Evolutionary conservation across 2,888 invertebrate genomes (phyloP).

Genomic region (Apodemia zela): DNA sequence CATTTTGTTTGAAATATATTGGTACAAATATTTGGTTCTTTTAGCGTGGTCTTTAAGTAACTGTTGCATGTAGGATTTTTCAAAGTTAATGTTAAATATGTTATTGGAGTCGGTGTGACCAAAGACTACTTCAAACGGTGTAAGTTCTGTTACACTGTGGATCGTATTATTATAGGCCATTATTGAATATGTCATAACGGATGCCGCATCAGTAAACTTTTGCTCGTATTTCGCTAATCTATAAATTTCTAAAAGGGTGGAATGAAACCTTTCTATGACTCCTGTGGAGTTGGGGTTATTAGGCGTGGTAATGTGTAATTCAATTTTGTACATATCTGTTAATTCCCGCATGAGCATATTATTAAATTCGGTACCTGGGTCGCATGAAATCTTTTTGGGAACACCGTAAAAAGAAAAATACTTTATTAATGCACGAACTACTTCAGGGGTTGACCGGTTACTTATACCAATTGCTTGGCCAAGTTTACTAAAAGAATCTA

Average conservation of each 20-base stretch:
- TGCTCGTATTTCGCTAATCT: constrained; percentile 36
- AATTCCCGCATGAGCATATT: not conserved
- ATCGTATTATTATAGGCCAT: constrained; percentile 37
- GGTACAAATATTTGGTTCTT: constrained; percentile 29
- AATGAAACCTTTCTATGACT: constrained; percentile 30
- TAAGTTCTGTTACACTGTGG: constrained; percentile 31
- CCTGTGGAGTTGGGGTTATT: constrained; percentile 35
- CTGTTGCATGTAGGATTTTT: constrained; percentile 33
- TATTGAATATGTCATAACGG: constrained; percentile 35
- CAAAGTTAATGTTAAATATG: constrained; percentile 31
- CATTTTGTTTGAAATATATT: constrained; percentile 28
- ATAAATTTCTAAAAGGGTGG: constrained; percentile 33
- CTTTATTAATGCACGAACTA: constrained; percentile 27
- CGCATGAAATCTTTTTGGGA: constrained; percentile 19
- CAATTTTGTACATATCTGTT: constrained; percentile 30
- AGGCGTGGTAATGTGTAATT: constrained; percentile 33
- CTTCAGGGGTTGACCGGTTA: constrained; percentile 28
- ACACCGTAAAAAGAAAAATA: constrained; percentile 26
- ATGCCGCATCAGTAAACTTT: constrained; percentile 30
- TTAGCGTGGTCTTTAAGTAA: constrained; percentile 35
- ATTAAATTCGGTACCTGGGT: constrained; percentile 14
- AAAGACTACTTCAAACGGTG: constrained; percentile 35
- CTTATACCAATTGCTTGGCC: constrained; percentile 26
- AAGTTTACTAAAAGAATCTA: constrained; percentile 28
- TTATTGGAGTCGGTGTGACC: constrained; percentile 33